A percentile compares a stretch with the other conserved stretches of the same genome.
Conservation (phyloP, 2,797 vertebrate genomes). For the Geotrypetes seraphini region DNA sequence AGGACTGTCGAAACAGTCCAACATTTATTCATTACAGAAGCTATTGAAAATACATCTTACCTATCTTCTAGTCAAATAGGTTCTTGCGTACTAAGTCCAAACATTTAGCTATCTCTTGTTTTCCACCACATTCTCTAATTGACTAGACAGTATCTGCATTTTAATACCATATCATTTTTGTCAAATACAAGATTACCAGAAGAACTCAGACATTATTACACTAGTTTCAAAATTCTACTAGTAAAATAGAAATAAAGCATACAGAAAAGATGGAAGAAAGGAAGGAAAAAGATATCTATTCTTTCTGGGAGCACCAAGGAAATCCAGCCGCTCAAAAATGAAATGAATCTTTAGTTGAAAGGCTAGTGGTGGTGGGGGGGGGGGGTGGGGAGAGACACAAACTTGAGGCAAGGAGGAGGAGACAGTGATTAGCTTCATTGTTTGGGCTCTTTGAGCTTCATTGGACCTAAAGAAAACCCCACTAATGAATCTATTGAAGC, state of each 20-base stretch:
- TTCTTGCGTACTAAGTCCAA: slow-evolving; percentile 43
- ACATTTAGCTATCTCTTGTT: slow-evolving; percentile 41
- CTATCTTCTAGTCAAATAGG: slow-evolving; percentile 23
- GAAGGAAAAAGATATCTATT: slow-evolving; percentile 43
- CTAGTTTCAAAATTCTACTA: slow-evolving; percentile 29
- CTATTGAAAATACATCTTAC: slow-evolving; percentile 32
- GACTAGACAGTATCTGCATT: slow-evolving; percentile 44
- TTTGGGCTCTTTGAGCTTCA: slow-evolving; percentile 75
- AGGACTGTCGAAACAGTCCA: slow-evolving; percentile 42
- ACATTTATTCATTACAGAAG: slow-evolving; percentile 41
- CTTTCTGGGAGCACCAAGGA: slow-evolving; percentile 35
- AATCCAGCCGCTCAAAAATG: slow-evolving; percentile 42
- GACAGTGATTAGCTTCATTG: slow-evolving; percentile 80
- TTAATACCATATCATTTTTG: slow-evolving; percentile 39
- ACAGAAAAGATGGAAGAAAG: slow-evolving; percentile 29
- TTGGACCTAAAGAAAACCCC: slow-evolving; percentile 75
- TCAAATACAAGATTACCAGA: slow-evolving; percentile 38
- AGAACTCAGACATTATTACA: slow-evolving; percentile 22
- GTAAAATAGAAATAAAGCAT: slow-evolving; percentile 27
- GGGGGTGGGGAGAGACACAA: slow-evolving; percentile 30
- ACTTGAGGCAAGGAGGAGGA: slow-evolving; percentile 50
- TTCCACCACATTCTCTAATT: slow-evolving; percentile 34
- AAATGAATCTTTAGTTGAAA: slow-evolving; percentile 37
- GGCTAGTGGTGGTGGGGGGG: too few species aligned
- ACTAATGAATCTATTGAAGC: slow-evolving; percentile 82